Conservation (phyloP, 2,888 invertebrate species). For the Chesias legatella region DNA sequence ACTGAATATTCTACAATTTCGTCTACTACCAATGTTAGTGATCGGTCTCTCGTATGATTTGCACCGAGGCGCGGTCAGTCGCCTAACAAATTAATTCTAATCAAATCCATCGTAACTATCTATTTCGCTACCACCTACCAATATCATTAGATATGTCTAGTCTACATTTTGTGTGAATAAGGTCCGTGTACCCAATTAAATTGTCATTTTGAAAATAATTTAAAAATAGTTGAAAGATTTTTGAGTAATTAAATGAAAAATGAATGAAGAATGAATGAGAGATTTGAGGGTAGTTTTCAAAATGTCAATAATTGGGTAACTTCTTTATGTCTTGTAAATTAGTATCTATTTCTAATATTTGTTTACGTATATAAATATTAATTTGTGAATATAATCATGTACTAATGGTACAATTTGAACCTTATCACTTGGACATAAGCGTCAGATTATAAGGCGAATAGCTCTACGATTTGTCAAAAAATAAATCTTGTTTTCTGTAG, state of each 20-base stretch:
- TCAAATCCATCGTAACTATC: constrained; percentile 29
- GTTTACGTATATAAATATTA: constrained; percentile 18
- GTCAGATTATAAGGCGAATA: constrained; percentile 15
- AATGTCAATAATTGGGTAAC: constrained; percentile 8
- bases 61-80: not conserved
- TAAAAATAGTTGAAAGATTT: not conserved
- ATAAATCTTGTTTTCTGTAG: constrained; percentile 10
- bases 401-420: constrained; percentile 16
- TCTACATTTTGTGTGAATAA: not conserved
- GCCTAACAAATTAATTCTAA: constrained; percentile 22
- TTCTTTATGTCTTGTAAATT: constrained; percentile 3
- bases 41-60: constrained; percentile 2
- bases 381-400: constrained; percentile 15
- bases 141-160: constrained; percentile 15
- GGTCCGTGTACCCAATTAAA: not conserved
- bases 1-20: too few species aligned
- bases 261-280: not conserved
- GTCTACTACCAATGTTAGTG: too few species aligned
- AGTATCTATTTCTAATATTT: constrained; percentile 6
- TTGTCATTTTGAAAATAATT: constrained; percentile 1
- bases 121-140: constrained; percentile 26
- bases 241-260: not conserved
- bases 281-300: not conserved
- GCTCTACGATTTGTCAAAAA: constrained; percentile 11
- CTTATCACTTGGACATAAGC: constrained; percentile 11